Conservation (phyloP, 2,113 vertebrate species). For the Nansenia antarctica region DNA sequence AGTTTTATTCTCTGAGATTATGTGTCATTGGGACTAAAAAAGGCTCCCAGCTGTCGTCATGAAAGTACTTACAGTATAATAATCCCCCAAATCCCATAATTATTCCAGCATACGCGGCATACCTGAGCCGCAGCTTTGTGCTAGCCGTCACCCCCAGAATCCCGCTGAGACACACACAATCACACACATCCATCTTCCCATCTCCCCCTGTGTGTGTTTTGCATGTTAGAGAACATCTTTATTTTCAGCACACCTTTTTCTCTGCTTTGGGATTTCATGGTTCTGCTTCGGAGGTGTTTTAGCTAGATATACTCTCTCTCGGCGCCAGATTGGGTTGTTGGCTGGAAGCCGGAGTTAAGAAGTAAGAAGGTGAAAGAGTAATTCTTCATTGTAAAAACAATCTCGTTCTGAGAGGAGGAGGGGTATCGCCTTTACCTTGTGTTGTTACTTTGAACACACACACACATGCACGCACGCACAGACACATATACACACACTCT, state of each 20-base stretch:
- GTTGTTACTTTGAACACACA: not conserved
- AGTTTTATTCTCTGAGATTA: constrained; percentile 78
- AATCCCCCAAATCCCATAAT: constrained; percentile 82
- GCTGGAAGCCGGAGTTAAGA: no score
- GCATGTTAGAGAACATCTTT: no score
- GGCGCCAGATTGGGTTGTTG: no score
- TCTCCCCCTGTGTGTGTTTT: no score
- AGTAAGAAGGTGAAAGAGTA: not conserved
- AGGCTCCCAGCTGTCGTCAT: constrained; percentile 78
- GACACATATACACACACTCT: constrained; percentile 3
- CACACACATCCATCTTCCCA: constrained; percentile 35
- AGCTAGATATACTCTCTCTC: no score
- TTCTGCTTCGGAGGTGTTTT: constrained; percentile 55
- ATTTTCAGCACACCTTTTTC: constrained; percentile 69
- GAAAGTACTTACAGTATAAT: constrained; percentile 78
- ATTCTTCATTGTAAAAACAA: constrained; percentile 29
- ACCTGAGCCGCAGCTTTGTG: constrained; percentile 75
- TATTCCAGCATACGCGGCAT: constrained; percentile 78
- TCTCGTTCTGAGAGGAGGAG: no score
- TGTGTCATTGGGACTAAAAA: constrained; percentile 73
- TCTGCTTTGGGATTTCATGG: no score
- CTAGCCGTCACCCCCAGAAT: constrained; percentile 74
- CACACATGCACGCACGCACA: constrained; percentile 4
- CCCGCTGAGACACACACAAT: constrained; percentile 69
- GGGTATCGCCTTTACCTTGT: constrained; percentile 15